Evolutionary conservation across 2,797 vertebrate species (phyloP), one percentile per base, ranked within the genome.

Genomic region (Micropoecilia bifurca): DNA sequence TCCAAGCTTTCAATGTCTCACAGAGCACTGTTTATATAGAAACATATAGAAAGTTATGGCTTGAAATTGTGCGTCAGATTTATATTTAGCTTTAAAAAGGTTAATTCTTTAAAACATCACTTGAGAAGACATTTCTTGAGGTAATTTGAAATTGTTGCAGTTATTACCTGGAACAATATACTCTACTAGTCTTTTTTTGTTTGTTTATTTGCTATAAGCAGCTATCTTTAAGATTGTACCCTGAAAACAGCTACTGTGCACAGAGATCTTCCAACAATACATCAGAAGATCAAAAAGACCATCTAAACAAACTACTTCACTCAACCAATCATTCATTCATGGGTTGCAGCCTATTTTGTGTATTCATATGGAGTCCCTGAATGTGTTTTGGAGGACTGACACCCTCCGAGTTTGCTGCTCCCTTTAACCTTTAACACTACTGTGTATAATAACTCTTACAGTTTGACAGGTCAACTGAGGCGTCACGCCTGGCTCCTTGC

Each of bases 401-500:
- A 92, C 88, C 90, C 92, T 90, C 89, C 88, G 79, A 85, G 91
- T 84, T 83, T 89, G 91, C 88, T 88, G 92, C 88, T 92, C 88
- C 85, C 86, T 90, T 71, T 93, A 91, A 95, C 94, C 93, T 94
- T 93, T 96, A 89, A 95, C 95, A 91, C 92, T 90, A 91, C 90
- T 86, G 94, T 89, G 93, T 92, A 90, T 94, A 97, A 99, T 99
- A 97, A 97, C 93, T 99, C 98, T 97, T 96, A 93, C 94, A 94
- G 96, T 96, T 92, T 97, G 98, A 97, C 98, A 97, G 95, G 97
- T 97, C 97, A 97, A 97, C 95, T 98, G 97, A 98, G 97, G 97
- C 96, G 89, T 96, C 95, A 85, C 89, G 96, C 95, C 96, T 91
- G 95, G 95, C 96, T 96, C 96, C 97, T 96, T 93, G 96, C 96